Evolutionary conservation across 2,888 invertebrate genomes (phyloP), one percentile per base, ranked within the genome.

Genomic region (Seira ritae): DNA sequence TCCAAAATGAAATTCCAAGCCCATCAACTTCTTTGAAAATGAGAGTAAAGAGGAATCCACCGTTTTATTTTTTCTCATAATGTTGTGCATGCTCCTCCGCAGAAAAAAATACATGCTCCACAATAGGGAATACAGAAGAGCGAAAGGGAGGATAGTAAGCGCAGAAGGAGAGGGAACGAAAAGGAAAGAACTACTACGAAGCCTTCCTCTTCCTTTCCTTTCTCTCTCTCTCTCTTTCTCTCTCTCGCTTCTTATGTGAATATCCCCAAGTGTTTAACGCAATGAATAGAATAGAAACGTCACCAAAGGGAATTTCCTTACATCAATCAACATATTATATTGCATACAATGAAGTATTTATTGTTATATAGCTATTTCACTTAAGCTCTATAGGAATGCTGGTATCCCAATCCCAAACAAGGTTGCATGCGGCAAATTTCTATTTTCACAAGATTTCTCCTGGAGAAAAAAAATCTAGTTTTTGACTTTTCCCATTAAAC

Each of bases 1-100:
- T 84, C 84, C 84, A 84, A 84, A 84, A 84, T 84, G 84, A 84
- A 84, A 84, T 84, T 84, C 84, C 84, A 84, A 84, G 84, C 84
- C 84, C 84, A 84, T 84, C 84, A 84, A 84, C 84, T 80, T 84
- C 84, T 84, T 84, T 84, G 84, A 84, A 84, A 84, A 84, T 84
- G 80, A 84, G 84, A 84, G 76, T 84, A 75, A 79, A 79, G 79
- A 84, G 80, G 80, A 84, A 76, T 79, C 79, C 65, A 50, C 55
- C 55, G 12, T 55, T 55, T 55, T 55, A 55, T 55, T 55, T 55
- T 31, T 55, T 55, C 55, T 55, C 55, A 55, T 55, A 55, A 55
- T 55, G 55, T 55, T 55, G 55, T 55, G 55, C 55, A 55, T 55
- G 12, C 55, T 55, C 15, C 31, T 31, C 8, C 17, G 12, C 55